Evolutionary conservation across 2,888 invertebrate genomes (phyloP).

Genomic region (Phasia obesa): DNA sequence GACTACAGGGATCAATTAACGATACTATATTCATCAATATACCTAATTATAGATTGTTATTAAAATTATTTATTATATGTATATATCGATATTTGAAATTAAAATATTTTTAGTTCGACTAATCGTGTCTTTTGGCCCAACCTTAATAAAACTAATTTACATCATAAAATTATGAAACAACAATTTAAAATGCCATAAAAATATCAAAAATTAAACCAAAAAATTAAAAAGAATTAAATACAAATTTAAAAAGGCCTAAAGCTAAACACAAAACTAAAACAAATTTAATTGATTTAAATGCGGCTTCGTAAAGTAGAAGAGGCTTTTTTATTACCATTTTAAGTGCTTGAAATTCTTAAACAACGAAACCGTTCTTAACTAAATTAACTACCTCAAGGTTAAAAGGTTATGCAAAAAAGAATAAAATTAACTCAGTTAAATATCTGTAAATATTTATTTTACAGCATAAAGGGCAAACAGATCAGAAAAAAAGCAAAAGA

Average conservation of each 20-base stretch:
- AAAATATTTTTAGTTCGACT: too few species aligned
- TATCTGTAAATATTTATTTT: slow-evolving; percentile 58
- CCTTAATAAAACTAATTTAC: too few species aligned
- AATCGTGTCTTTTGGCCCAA: too few species aligned
- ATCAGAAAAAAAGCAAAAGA: too few species aligned
- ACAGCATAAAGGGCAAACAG: slow-evolving; percentile 9
- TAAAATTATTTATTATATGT: too few species aligned
- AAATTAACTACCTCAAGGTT: slow-evolving; percentile 60
- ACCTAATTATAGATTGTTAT: too few species aligned
- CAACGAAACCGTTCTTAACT: slow-evolving; percentile 8
- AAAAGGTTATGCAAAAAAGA: slow-evolving; percentile 50
- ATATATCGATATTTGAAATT: too few species aligned
- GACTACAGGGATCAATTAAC: too few species aligned
- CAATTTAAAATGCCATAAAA: neutral
- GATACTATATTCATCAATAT: too few species aligned
- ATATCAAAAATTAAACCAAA: slow-evolving; percentile 1
- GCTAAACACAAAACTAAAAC: slow-evolving; percentile 27
- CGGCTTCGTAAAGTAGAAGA: slow-evolving; percentile 7
- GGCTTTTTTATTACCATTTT: slow-evolving; percentile 45
- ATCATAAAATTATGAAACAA: too few species aligned
- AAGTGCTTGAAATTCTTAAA: neutral
- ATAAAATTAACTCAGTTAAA: slow-evolving; percentile 23
- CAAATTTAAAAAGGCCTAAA: slow-evolving; percentile 73
- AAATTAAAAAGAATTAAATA: slow-evolving; percentile 5
- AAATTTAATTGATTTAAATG: slow-evolving; percentile 78